phyloP scores from a whole-genome alignment of 1,140 invertebrate genomes.

The Dendroctonus valens region DNA sequence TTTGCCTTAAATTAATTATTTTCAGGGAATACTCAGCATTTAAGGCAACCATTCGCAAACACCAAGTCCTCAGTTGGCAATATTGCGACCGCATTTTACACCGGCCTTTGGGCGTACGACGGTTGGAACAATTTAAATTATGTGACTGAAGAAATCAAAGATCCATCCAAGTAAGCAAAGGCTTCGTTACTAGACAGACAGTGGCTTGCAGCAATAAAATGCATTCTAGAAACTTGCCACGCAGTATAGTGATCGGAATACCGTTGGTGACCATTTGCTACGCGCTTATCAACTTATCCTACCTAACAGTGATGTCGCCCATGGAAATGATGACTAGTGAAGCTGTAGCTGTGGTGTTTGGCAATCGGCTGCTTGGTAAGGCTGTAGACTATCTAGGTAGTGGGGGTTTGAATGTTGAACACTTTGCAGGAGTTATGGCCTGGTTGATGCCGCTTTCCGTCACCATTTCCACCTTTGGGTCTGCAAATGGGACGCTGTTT shows the following conservation, averaged over 20 bases:
- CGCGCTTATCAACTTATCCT: conserved; percentile 93
- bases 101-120: conserved; percentile 97
- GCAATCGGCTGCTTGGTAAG: conserved; percentile 61
- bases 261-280: conserved; percentile 95
- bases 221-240: conserved; percentile 82
- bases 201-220: background rate
- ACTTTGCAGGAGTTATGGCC: conserved; percentile 70
- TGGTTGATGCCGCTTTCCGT: conserved; percentile 95
- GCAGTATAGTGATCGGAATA: conserved; percentile 95
- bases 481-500: conserved; percentile 94
- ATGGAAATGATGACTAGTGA: conserved; percentile 92
- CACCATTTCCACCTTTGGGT: conserved; percentile 94
- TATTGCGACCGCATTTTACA: conserved; percentile 95
- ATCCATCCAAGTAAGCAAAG: conserved; percentile 82
- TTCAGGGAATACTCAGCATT: conserved; percentile 81
- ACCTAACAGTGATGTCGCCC: conserved; percentile 93
- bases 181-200: background rate
- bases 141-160: conserved; percentile 98
- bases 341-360: conserved; percentile 93
- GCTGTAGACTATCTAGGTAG: background rate
- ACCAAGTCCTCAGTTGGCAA: conserved; percentile 77
- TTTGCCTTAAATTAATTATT: too few relatives aligned
- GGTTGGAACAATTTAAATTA: conserved; percentile 99
- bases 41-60: conserved; percentile 81
- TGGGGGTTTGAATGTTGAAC: background rate